These are phyloP conservation scores for Erynnis tages DNA, from an alignment of 2,888 invertebrate genomes.

Conservation along the genomic window DNA sequence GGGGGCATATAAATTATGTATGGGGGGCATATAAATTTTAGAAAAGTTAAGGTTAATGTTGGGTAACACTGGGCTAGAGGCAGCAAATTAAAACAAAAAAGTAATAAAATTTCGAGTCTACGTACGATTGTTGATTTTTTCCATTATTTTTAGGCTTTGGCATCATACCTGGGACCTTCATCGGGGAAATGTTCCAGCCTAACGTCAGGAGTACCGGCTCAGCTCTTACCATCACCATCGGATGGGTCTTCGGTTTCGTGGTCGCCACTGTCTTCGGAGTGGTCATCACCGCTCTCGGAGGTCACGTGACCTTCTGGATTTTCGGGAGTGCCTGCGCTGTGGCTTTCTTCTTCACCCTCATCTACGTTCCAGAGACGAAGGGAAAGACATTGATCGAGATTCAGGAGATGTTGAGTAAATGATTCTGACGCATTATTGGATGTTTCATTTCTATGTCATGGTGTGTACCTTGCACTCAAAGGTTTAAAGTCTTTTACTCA, in stretches of 20 bases:
- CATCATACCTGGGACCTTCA: constrained; percentile 35
- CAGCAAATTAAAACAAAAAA: no score
- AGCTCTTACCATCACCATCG: constrained; percentile 30
- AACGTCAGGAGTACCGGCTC: constrained; percentile 39
- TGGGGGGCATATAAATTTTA: no score
- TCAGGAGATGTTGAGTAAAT: constrained; percentile 76
- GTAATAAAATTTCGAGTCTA: no score
- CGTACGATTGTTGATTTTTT: no score
- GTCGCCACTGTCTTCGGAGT: constrained; percentile 34
- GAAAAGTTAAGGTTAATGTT: no score
- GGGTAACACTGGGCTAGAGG: no score
- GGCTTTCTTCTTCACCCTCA: constrained; percentile 83
- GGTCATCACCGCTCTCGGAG: constrained; percentile 65
- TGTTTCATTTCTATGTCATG: no score
- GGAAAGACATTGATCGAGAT: constrained; percentile 89
- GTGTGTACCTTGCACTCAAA: no score
- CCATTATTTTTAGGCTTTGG: constrained; percentile 34
- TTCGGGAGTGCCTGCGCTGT: constrained; percentile 69
- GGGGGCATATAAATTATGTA: no score
- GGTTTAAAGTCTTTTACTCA: no score
- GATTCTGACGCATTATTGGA: no score
- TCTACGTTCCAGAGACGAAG: constrained; percentile 89
- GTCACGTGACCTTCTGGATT: constrained; percentile 83
- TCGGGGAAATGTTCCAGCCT: constrained; percentile 38
- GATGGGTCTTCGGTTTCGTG: constrained; percentile 34